Percentiles rank a stretch among this genome's conserved stretches.
Evolutionary conservation across 1,140 invertebrate species (phyloP).

Genomic region (Solen grandis): DNA sequence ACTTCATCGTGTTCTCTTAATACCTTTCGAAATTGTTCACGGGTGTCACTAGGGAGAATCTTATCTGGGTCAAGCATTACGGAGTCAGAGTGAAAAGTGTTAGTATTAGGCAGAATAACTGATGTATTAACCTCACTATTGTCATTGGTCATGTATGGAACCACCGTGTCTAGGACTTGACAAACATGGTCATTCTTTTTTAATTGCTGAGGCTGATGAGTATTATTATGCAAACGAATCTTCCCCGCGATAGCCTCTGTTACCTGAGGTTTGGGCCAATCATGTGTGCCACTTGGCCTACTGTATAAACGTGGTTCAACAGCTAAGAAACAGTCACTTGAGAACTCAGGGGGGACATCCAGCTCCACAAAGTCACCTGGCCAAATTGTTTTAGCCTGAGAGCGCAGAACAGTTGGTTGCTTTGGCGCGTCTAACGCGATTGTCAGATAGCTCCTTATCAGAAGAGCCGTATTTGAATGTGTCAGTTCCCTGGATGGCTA

Average conservation of each 20-base stretch:
- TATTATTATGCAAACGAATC: neutral
- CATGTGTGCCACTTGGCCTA: neutral
- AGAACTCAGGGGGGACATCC: neutral
- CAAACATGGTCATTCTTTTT: constrained; percentile 22
- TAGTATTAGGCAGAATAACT: neutral
- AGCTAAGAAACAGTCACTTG: neutral
- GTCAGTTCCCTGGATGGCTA: constrained; percentile 7
- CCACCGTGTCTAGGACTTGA: neutral
- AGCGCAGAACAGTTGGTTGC: neutral
- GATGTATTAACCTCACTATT: neutral
- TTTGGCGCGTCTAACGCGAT: neutral
- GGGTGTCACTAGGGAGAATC: neutral
- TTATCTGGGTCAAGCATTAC: constrained; percentile 32
- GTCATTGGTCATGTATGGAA: neutral
- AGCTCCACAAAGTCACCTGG: constrained; percentile 51
- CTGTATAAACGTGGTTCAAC: neutral
- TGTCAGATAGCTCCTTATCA: neutral
- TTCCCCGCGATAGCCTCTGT: neutral
- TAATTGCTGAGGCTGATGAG: neutral
- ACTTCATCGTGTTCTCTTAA: constrained; percentile 24
- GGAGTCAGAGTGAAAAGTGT: neutral
- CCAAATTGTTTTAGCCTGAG: constrained; percentile 17
- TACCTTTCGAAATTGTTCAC: neutral
- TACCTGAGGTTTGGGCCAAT: neutral
- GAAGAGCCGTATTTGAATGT: neutral